Base-by-base conservation (phyloP, 92 coral and sea anemone species). In the Porites evermanni region DNA sequence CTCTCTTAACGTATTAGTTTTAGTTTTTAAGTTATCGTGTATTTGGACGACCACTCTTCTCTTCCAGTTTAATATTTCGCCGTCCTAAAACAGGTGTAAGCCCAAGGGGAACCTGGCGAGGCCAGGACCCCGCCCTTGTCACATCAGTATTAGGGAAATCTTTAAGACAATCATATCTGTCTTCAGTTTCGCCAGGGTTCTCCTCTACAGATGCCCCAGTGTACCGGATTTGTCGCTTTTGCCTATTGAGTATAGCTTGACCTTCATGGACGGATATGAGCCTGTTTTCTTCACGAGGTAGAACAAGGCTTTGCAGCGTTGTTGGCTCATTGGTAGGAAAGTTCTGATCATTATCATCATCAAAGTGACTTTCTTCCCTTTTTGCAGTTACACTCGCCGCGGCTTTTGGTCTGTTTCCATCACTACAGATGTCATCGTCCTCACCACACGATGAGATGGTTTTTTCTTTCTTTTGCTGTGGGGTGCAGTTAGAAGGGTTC, bases 401-500 rank as follows among this genome's bases (percentile, higher is more conserved):
- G 38, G 32, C 29, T 65, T 51, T 79, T 8, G 52, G 74, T 66
- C 20, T 73, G 16, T 67, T 74, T 50, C 51, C 74, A 20, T 79
- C 75, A 19, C 67, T 74, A 52, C 52, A 16, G n/a, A 19, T 21
- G 53, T 7, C 18, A 53, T 21, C 18, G 53, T 77, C 23, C 23
- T 8, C 74, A 23, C 17, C 32, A 24, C 47, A 12, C 52, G 21
- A 53, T 20, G 32, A 44, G 13, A 61, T 16, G 19, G 50, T 5
- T 29, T 17, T 50, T n/a, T 64, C 70, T 7, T 16, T 4, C 60
- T 16, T 26, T 64, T 26, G 4, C 26, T n/a, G 12, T 50, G 61
- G 17, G 9, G 8, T n/a, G 59, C 77, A 72, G 8, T 19, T 72
- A 1, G 6, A 12, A 0, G 3, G 60, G 16, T 7, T 9, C 2